Conservation (phyloP, 2,113 vertebrate species). For the Pteronura brasiliensis region DNA sequence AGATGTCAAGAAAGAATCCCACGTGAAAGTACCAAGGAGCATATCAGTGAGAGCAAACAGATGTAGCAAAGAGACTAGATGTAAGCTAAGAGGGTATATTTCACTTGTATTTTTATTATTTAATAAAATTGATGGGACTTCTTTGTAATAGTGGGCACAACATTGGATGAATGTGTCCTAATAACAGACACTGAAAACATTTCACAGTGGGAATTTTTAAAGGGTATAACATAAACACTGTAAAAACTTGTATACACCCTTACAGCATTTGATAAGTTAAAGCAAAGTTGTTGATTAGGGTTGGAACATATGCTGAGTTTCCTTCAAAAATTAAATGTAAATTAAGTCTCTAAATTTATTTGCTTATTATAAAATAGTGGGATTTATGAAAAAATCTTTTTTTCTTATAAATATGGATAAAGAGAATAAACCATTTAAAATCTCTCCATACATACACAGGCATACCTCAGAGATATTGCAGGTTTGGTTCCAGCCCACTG, state of each 20-base stretch:
- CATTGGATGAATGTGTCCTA: background rate
- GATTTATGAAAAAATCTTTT: background rate
- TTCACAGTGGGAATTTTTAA: background rate
- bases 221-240: background rate
- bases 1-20: background rate
- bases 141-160: background rate
- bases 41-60: background rate
- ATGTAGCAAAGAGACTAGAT: background rate
- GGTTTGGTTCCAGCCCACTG: background rate
- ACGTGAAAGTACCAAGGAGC: background rate
- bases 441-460: background rate
- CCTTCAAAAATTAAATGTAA: background rate
- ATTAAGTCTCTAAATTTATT: background rate
- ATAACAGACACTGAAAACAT: background rate
- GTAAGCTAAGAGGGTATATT: background rate
- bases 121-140: background rate
- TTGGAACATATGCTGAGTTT: background rate
- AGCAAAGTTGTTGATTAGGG: background rate
- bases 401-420: background rate
- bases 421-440: background rate
- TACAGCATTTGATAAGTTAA: background rate
- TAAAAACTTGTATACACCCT: background rate
- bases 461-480: background rate
- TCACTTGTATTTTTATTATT: background rate
- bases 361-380: background rate